Evolutionary conservation across 2,888 invertebrate species (phyloP), one percentile per base, ranked within the genome.

Genomic region (Dascillus cervinus): DNA sequence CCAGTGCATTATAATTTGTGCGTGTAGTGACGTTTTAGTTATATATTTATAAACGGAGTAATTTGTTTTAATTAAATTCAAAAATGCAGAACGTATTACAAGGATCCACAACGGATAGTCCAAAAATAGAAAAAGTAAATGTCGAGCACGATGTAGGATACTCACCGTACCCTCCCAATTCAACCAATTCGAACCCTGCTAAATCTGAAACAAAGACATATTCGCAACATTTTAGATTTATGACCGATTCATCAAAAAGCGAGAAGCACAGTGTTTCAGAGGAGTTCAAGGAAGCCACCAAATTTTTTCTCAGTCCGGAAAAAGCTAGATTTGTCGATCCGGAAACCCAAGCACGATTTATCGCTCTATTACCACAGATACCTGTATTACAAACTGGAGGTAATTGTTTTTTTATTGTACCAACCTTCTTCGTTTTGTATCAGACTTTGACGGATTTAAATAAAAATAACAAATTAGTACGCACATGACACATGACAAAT

Each of bases 221-320:
- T 73, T 80, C 82, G 63, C 85, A 84, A 65, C 85, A 82, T 66
- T 82, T 83, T 64, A 83, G 84, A 73, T 86, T 81, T 77, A 87
- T 88, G 75, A 84, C 87, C 69, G 90, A 90, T 75, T 81, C 90
- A 67, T 91, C 91, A 60, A 90, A 89, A 74, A 91, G 90, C 68
- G 92, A 92, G 69, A 91, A 91, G 72, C 92, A 91, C 68, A 91
- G 91, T 71, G 88, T 88, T 66, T 91, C 90, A 60, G 91, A 91
- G 88, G 91, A n/a, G n/a, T n/a, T n/a, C n/a, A n/a, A n/a, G n/a
- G n/a, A n/a, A n/a, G n/a, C n/a, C n/a, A n/a, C n/a, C n/a, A n/a
- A n/a, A n/a, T n/a, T n/a, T n/a, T n/a, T n/a, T n/a, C n/a, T n/a
- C n/a, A n/a, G n/a, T n/a, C n/a, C n/a, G n/a, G n/a, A n/a, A n/a